A percentile compares a stretch with the other conserved stretches of the same genome.
Conservation (phyloP, 2,888 invertebrate species). For the Linnaemya vulpina region DNA sequence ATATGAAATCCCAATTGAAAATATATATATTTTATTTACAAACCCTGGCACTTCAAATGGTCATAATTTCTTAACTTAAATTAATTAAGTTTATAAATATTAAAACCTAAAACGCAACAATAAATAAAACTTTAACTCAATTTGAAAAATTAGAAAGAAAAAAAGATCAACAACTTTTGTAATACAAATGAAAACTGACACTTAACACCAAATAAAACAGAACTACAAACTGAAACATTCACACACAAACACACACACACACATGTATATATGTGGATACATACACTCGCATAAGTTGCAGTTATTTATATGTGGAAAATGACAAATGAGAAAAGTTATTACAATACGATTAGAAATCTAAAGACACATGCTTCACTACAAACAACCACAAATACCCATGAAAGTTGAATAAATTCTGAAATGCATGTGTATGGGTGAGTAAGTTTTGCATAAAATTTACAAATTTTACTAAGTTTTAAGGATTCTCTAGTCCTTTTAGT, state of each 20-base stretch:
- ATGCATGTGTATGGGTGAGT: neutral
- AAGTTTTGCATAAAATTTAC: conserved; percentile 17
- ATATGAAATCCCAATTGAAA: no score
- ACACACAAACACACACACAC: neutral
- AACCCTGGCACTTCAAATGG: no score
- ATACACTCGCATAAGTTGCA: neutral
- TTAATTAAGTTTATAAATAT: conserved; percentile 30
- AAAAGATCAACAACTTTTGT: conserved; percentile 8
- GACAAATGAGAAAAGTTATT: conserved; percentile 61
- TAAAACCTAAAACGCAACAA: conserved; percentile 29
- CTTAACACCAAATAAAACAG: conserved; percentile 41
- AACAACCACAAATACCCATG: neutral
- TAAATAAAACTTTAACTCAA: conserved; percentile 41
- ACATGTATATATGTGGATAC: neutral
- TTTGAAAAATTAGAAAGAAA: conserved; percentile 11
- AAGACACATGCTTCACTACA: neutral
- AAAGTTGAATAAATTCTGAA: neutral
- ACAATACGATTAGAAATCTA: conserved; percentile 21
- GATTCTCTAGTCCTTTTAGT: neutral
- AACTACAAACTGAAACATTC: neutral
- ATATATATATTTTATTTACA: no score
- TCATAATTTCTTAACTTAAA: no score
- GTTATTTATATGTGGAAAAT: conserved; percentile 45
- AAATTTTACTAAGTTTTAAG: conserved; percentile 11
- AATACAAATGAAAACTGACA: conserved; percentile 53